These are phyloP conservation scores for Fratercula arctica DNA, from an alignment of 2,797 vertebrate genomes.

Conservation along the genomic window DNA sequence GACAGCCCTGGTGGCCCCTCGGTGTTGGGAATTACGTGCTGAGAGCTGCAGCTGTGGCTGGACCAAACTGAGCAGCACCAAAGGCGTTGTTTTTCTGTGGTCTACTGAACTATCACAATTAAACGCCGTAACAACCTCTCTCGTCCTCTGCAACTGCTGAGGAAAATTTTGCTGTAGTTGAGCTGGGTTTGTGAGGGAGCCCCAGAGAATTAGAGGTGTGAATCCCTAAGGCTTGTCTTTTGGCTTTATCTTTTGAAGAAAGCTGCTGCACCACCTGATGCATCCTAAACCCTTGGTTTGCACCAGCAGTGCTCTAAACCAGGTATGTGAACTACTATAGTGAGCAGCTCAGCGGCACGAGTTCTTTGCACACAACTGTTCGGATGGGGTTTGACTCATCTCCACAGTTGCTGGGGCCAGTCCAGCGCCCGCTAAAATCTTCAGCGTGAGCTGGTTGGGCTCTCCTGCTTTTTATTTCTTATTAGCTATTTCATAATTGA, in stretches of 20 bases:
- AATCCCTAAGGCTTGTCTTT: background rate
- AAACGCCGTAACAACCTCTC: fast-evolving
- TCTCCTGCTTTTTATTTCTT: background rate
- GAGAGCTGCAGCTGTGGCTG: background rate
- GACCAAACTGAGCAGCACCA: background rate
- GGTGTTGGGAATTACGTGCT: background rate
- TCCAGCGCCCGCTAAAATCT: background rate
- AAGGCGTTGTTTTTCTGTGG: background rate
- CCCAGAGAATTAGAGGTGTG: background rate
- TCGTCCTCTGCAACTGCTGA: background rate
- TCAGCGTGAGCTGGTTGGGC: background rate
- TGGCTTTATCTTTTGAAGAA: background rate
- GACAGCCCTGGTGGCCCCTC: background rate
- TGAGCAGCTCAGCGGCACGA: fast-evolving
- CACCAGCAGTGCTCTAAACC: background rate
- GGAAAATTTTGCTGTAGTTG: background rate
- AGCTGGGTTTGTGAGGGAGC: background rate
- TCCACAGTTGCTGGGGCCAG: background rate
- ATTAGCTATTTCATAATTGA: background rate
- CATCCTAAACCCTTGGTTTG: background rate
- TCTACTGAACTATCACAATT: background rate
- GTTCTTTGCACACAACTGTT: background rate
- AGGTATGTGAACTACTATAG: fast-evolving
- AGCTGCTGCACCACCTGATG: background rate
- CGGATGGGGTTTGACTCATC: background rate